These are phyloP conservation scores for Papio anubis DNA, from an alignment of 2,113 vertebrate genomes.

Conservation along the genomic window DNA sequence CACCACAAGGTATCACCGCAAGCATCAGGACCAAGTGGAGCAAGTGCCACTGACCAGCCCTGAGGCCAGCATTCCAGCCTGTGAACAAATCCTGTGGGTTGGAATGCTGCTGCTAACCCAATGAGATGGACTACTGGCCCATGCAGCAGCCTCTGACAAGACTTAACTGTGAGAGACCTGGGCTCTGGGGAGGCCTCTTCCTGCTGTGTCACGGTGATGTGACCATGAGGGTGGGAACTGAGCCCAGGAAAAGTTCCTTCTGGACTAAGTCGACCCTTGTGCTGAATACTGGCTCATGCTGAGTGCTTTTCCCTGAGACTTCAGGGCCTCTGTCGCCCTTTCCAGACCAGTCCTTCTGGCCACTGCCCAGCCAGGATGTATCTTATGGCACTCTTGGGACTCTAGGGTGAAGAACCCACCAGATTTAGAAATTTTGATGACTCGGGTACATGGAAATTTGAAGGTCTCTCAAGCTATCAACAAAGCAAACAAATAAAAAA, in stretches of 20 bases:
- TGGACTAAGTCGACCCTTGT: conserved; percentile 42
- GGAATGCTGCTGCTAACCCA: background rate
- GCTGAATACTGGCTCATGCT: background rate
- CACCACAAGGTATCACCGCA: background rate
- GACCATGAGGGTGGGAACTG: conserved; percentile 68
- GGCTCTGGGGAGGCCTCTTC: conserved; percentile 72
- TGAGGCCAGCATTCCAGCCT: background rate
- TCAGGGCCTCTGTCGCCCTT: conserved; percentile 43
- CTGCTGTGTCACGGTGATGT: conserved; percentile 63
- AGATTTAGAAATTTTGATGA: conserved; percentile 68
- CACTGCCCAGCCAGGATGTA: background rate
- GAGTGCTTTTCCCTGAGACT: conserved; percentile 60
- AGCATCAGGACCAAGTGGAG: background rate
- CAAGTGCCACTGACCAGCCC: background rate
- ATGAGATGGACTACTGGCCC: background rate
- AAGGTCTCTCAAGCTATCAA: conserved; percentile 65
- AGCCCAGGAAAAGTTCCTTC: conserved; percentile 75
- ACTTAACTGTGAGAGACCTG: conserved; percentile 78
- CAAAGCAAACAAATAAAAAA: conserved; percentile 55
- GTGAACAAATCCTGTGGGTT: background rate
- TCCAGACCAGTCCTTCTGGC: conserved; percentile 17
- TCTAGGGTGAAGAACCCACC: background rate
- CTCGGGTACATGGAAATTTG: conserved; percentile 69
- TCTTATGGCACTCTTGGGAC: conserved; percentile 56
- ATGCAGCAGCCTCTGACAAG: conserved; percentile 21